These are phyloP conservation scores for Latrodectus hesperus DNA, from an alignment of 2,888 invertebrate genomes.

Conservation along the genomic window DNA sequence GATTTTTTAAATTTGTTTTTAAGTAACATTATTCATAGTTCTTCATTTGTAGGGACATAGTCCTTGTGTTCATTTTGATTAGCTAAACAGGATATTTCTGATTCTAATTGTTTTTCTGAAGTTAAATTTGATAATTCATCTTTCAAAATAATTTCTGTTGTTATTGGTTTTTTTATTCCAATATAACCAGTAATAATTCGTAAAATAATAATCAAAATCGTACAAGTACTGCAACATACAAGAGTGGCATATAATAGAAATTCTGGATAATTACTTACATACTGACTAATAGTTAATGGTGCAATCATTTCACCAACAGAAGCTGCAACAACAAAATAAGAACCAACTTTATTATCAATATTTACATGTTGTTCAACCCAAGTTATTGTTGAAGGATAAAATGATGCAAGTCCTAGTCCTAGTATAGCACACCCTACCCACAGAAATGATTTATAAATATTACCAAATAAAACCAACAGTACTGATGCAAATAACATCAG, in stretches of 20 bases:
- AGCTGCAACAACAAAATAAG: constrained; percentile 66
- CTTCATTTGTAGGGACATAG: too few relatives aligned
- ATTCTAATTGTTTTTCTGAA: neutral
- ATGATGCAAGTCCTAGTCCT: constrained; percentile 66
- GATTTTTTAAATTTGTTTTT: too few relatives aligned
- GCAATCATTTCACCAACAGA: constrained; percentile 70
- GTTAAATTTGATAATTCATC: neutral
- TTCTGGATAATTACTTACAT: constrained; percentile 60
- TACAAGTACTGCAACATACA: constrained; percentile 19
- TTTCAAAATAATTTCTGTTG: neutral
- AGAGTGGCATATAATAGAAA: constrained; percentile 60
- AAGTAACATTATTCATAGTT: too few relatives aligned
- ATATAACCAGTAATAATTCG: constrained; percentile 7
- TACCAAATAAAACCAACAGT: constrained; percentile 46
- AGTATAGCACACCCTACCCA: constrained; percentile 65
- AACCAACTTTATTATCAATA: constrained; percentile 66
- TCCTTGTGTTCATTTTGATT: too few relatives aligned
- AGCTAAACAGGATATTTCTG: too few relatives aligned
- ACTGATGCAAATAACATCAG: constrained; percentile 53
- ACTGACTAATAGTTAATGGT: constrained; percentile 69
- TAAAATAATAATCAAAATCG: constrained; percentile 39
- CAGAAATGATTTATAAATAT: constrained; percentile 31
- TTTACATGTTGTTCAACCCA: constrained; percentile 65
- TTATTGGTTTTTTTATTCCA: constrained; percentile 13
- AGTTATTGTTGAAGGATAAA: constrained; percentile 66